A percentile compares a stretch with the other conserved stretches of the same genome.
Evolutionary conservation across 2,113 vertebrate species (phyloP).

Genomic region (Lepisosteus osseus): DNA sequence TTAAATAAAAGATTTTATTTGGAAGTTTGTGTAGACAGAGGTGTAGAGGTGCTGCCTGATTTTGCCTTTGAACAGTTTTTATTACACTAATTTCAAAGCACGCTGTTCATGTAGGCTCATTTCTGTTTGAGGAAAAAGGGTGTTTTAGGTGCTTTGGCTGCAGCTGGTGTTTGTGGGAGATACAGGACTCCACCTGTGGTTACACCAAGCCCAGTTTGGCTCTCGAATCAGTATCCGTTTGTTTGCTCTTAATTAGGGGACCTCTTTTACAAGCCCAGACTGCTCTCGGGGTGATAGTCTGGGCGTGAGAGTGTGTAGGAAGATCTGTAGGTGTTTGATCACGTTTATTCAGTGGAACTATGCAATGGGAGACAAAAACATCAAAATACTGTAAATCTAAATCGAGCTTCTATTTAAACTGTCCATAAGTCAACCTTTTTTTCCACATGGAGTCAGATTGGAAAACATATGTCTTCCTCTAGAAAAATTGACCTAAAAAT

Average conservation of each 20-base stretch:
- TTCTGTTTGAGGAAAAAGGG: too few relatives aligned
- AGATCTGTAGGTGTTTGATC: neutral
- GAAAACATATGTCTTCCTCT: neutral
- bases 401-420: neutral
- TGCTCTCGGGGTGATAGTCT: neutral
- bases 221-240: conserved; percentile 14
- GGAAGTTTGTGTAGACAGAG: too few relatives aligned
- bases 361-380: neutral
- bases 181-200: conserved; percentile 7
- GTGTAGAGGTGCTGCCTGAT: too few relatives aligned
- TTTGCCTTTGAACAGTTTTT: too few relatives aligned
- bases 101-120: too few relatives aligned
- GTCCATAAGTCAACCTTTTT: neutral
- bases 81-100: too few relatives aligned
- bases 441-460: neutral
- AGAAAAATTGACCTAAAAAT: neutral
- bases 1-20: too few relatives aligned
- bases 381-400: neutral
- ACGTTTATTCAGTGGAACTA: neutral
- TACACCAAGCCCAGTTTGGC: conserved; percentile 12
- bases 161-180: neutral
- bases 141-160: too few relatives aligned
- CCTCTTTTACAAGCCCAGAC: conserved; percentile 1
- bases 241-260: neutral
- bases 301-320: neutral